These are phyloP conservation scores for Stomatorhinus walkeri DNA, from an alignment of 2,797 vertebrate genomes.

Conservation along the genomic window DNA sequence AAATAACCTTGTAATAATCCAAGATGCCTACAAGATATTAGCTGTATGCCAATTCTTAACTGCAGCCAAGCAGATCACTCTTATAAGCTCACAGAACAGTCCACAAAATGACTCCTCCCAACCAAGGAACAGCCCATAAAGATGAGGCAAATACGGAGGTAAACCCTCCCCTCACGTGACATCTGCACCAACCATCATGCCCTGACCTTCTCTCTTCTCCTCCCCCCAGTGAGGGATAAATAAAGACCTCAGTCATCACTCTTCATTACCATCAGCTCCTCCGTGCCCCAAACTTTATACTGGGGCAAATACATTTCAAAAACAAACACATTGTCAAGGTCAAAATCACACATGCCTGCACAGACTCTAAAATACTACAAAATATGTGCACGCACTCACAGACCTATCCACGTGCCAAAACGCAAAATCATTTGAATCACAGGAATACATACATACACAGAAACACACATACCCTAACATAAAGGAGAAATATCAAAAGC, in stretches of 20 bases:
- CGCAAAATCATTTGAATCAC: background rate
- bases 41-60: background rate
- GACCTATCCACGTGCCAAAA: background rate
- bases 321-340: background rate
- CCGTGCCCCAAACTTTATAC: background rate
- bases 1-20: background rate
- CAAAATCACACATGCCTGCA: background rate
- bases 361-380: background rate
- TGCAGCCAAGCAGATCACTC: background rate
- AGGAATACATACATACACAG: background rate
- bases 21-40: background rate
- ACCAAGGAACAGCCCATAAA: background rate
- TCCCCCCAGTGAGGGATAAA: background rate
- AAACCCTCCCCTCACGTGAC: background rate
- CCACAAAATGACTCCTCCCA: background rate
- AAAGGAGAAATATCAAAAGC: background rate
- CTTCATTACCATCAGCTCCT: conserved; percentile 6
- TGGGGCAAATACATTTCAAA: background rate
- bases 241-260: conserved; percentile 19
- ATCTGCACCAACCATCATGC: background rate
- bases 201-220: background rate
- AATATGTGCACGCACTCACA: background rate
- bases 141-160: background rate
- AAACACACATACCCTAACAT: background rate
- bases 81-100: background rate